Evolutionary conservation across 2,888 invertebrate genomes (phyloP).

Genomic region (Agrochola lota): DNA sequence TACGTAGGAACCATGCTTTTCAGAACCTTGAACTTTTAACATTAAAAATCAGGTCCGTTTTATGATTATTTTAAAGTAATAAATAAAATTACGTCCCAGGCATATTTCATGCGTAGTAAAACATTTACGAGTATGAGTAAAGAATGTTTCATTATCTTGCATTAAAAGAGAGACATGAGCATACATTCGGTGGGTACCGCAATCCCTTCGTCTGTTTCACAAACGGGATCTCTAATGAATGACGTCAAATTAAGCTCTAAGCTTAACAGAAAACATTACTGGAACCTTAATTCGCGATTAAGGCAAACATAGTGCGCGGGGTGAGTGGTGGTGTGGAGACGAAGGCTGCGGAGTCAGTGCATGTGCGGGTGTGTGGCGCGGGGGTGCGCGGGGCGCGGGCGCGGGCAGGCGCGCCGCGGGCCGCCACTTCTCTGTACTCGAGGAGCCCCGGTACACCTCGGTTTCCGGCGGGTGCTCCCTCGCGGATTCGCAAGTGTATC

Average conservation of each 20-base stretch:
- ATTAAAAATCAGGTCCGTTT: conserved; percentile 2
- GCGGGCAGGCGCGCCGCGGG: conserved; percentile 85
- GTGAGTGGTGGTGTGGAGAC: conserved; percentile 89
- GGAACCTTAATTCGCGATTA: conserved; percentile 90
- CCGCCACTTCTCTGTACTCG: conserved; percentile 89
- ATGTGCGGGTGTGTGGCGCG: conserved; percentile 81
- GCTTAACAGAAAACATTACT: conserved; percentile 89
- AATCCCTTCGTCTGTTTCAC: conserved; percentile 73
- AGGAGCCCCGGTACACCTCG: conserved; percentile 90
- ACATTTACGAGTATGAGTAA: conserved; percentile 16
- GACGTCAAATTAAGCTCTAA: conserved; percentile 88
- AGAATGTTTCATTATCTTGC: conserved; percentile 34
- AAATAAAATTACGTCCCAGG: not conserved
- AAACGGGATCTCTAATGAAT: conserved; percentile 83
- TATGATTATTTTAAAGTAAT: conserved; percentile 7
- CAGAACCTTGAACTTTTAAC: conserved; percentile 12
- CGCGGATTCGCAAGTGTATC: conserved; percentile 86
- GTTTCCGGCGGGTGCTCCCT: conserved; percentile 89
- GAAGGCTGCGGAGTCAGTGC: conserved; percentile 87
- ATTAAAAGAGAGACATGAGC: conserved; percentile 43
- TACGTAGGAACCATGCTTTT: not conserved
- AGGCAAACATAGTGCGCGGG: conserved; percentile 90
- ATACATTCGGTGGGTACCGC: conserved; percentile 67
- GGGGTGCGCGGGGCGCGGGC: conserved; percentile 76
- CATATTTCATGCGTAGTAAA: conserved; percentile 10